Percentiles rank a stretch among this genome's conserved stretches.
Evolutionary conservation across 1,140 invertebrate species (phyloP).

Genomic region (Campodea augens): DNA sequence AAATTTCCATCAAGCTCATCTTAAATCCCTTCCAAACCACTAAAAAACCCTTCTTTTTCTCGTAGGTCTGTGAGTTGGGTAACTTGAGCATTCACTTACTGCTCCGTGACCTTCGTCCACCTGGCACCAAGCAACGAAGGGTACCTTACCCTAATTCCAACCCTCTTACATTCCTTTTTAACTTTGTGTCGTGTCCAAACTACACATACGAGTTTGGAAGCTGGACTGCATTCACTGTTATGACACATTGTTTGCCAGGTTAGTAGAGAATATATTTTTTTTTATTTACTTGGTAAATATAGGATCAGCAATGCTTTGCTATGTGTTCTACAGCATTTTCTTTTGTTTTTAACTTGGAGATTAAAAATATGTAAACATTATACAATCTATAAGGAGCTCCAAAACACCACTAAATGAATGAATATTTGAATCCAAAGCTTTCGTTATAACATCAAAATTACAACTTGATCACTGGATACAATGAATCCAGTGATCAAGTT

Average conservation of each 20-base stretch:
- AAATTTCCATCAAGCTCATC: too few species aligned
- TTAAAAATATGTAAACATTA: too few species aligned
- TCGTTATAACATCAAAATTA: too few species aligned
- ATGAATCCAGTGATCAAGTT: too few species aligned
- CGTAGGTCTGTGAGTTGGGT: conserved; percentile 66
- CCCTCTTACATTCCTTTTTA: conserved; percentile 75
- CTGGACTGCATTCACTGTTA: conserved; percentile 85
- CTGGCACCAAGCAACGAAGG: conserved; percentile 69
- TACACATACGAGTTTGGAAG: conserved; percentile 91
- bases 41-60: not conserved
- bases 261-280: conserved; percentile 12
- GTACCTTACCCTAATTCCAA: conserved; percentile 80
- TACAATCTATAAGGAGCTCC: too few species aligned
- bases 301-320: not conserved
- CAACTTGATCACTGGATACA: too few species aligned
- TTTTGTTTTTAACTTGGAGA: too few species aligned
- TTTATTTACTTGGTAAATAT: not conserved
- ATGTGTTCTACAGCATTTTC: not conserved
- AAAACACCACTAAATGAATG: too few species aligned
- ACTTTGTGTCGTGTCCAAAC: conserved; percentile 92
- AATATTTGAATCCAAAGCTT: too few species aligned
- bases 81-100: conserved; percentile 88
- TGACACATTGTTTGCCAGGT: conserved; percentile 92
- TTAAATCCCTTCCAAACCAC: too few species aligned
- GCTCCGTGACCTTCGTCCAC: conserved; percentile 75